Conservation (phyloP, 2,888 invertebrate species). For the Cephonodes hylas region DNA sequence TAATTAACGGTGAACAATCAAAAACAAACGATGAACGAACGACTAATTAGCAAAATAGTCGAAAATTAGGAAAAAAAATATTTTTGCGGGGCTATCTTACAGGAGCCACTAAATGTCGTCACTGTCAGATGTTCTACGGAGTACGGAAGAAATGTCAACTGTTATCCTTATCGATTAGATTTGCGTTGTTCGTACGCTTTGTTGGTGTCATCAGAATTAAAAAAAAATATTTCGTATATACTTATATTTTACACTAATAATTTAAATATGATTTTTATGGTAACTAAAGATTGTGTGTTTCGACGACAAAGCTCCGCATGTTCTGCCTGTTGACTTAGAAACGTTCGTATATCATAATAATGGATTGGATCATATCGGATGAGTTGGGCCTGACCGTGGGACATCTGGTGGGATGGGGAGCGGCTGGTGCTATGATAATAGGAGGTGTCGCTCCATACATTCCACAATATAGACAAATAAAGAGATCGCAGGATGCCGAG, state of each 20-base stretch:
- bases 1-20: no score
- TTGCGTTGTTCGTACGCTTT: background rate
- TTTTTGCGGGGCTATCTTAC: no score
- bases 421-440: conserved; percentile 94
- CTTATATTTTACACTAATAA: background rate
- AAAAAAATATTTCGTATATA: background rate
- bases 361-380: conserved; percentile 91
- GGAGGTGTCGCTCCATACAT: conserved; percentile 98
- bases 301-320: background rate
- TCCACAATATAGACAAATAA: conserved; percentile 97
- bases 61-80: no score
- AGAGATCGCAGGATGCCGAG: conserved; percentile 93
- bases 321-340: background rate
- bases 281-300: background rate
- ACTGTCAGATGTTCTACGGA: background rate
- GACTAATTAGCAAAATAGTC: no score
- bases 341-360: conserved; percentile 41
- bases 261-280: background rate
- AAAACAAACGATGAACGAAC: no score
- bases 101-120: background rate
- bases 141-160: no score
- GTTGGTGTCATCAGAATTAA: background rate
- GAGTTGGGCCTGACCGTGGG: conserved; percentile 87
- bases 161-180: background rate
- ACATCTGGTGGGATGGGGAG: conserved; percentile 88